Base-by-base conservation (phyloP, 2,113 vertebrate genomes). In the Antechinus stuartii region DNA sequence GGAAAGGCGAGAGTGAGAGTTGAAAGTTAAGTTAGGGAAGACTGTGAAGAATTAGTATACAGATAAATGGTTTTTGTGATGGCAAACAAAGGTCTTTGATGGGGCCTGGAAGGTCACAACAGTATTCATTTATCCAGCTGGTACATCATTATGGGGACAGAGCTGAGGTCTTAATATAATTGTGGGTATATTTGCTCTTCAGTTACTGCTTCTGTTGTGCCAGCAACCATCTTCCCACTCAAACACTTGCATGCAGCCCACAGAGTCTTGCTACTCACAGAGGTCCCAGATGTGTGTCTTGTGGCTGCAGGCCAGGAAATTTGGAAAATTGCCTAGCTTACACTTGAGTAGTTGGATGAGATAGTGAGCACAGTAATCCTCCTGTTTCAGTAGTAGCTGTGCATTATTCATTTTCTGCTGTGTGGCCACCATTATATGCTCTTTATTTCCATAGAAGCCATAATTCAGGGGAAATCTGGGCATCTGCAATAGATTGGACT, bases 181-280 rank as follows among this genome's bases (percentile, higher is more conserved):
- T 42, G 30, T 68, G 16, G 16, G 35, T 42, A 76, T n/a, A n/a
- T 9, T 76, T 98, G 47, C 96, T 98, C 95, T 98, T 68, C 27
- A 98, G 98, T 2, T 99, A 93, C 92, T 99, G 98, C 97, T 99
- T 99, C 98, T 99, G 99, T 97, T 99, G 99, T 98, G 98, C 97
- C 54, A 99, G 99, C 96, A 99, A 98, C 89, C 99, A 98, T 53
- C 99, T 97, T 99, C 99, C 4, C 99, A 98, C 96, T 99, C 99
- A 0, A 98, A 99, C 97, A 99, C 99, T 97, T 99, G 99, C 99
- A 99, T 99, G 35, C 99, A 98, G 98, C 98, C 99, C 97, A 99
- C 99, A 0, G 99, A 99, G 98, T 99, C 99, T 14, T 98, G 97
- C 95, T 99, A 99, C 95, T 99, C 96, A 35, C 99, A 99, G 98